These are phyloP conservation scores for Tribolium castaneum DNA, from an alignment of 1,140 invertebrate species.

Conservation along the genomic window DNA sequence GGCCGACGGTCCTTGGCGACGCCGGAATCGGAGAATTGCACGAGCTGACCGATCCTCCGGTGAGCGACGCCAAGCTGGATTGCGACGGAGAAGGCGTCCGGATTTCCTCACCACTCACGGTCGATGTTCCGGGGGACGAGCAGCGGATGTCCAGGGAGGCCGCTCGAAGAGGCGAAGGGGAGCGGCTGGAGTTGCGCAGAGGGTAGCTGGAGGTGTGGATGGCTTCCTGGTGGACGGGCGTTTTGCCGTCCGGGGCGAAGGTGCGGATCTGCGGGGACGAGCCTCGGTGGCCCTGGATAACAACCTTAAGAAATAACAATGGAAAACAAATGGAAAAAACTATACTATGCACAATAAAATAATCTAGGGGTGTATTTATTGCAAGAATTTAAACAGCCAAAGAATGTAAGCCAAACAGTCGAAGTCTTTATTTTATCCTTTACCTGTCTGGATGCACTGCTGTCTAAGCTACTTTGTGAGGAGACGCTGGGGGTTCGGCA, in stretches of 20 bases:
- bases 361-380: no score
- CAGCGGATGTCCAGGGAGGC: conserved; percentile 79
- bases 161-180: conserved; percentile 79
- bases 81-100: conserved; percentile 67
- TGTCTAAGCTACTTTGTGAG: conserved; percentile 83
- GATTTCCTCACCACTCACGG: conserved; percentile 54
- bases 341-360: background rate
- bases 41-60: conserved; percentile 65
- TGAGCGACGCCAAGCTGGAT: conserved; percentile 70
- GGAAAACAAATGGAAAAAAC: background rate
- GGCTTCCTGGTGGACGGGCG: conserved; percentile 62
- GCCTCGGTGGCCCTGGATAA: conserved; percentile 72
- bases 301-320: background rate
- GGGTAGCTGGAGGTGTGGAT: conserved; percentile 66
- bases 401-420: no score
- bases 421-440: no score
- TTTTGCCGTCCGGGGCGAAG: conserved; percentile 78
- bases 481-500: conserved; percentile 80
- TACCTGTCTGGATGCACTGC: conserved; percentile 73
- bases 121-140: conserved; percentile 65
- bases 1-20: conserved; percentile 61
- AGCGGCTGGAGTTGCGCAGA: conserved; percentile 67
- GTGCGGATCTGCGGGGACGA: conserved; percentile 83
- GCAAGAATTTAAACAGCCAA: no score
- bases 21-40: conserved; percentile 66